Conservation (phyloP, 2,113 vertebrate species). For the Silurus glanis region DNA sequence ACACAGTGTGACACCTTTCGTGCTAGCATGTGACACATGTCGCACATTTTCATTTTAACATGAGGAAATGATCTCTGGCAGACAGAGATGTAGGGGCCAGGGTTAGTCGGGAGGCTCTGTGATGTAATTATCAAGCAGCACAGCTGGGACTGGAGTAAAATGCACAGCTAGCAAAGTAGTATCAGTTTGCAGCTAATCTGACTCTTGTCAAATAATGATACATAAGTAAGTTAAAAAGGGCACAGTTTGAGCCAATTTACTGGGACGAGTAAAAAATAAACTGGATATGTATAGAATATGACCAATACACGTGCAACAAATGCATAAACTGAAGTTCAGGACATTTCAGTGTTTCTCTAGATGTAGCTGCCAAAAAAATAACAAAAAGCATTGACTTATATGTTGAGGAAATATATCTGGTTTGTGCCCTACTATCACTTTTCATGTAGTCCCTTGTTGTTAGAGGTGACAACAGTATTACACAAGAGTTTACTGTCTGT, state of each 20-base stretch:
- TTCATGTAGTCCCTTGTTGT: neutral
- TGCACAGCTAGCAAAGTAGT: constrained; percentile 45
- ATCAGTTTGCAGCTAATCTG: constrained; percentile 53
- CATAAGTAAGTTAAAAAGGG: constrained; percentile 53
- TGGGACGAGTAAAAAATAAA: too few relatives aligned
- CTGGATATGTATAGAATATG: neutral
- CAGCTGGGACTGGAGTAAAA: constrained; percentile 51
- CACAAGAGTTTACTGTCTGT: constrained; percentile 11
- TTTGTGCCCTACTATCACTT: neutral
- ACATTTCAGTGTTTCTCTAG: neutral
- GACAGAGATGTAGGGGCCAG: constrained; percentile 60
- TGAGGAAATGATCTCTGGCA: constrained; percentile 65
- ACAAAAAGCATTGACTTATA: neutral
- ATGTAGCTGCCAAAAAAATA: neutral
- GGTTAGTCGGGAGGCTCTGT: constrained; percentile 32
- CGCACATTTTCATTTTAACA: constrained; percentile 52
- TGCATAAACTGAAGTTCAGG: neutral
- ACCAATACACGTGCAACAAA: neutral
- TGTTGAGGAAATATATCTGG: neutral
- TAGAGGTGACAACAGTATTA: neutral
- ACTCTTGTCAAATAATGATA: constrained; percentile 67
- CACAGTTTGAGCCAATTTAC: constrained; percentile 20
- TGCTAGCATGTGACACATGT: constrained; percentile 63
- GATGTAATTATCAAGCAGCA: constrained; percentile 26
- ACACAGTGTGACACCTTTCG: constrained; percentile 59